phyloP scores from a whole-genome alignment of 1,140 invertebrate species.

The Conus ventricosus region DNA sequence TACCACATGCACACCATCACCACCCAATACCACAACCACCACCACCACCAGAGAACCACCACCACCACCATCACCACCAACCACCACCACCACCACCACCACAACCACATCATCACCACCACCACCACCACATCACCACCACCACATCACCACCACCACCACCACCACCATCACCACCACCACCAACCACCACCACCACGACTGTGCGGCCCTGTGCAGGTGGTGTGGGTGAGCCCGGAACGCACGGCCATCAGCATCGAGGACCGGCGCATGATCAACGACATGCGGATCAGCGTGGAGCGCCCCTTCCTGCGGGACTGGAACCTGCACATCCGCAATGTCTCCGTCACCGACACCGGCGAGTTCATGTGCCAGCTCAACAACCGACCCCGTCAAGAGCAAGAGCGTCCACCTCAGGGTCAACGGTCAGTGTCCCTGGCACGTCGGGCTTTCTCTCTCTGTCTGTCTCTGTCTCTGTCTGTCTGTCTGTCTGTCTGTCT shows the following conservation, averaged over 20 bases:
- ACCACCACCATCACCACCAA: no score
- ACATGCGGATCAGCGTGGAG: conserved; percentile 64
- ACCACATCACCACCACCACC: neutral
- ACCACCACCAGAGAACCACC: no score
- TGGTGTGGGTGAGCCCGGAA: conserved; percentile 68
- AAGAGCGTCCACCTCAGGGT: conserved; percentile 62
- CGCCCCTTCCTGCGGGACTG: conserved; percentile 59
- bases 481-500: no score
- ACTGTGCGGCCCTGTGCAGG: conserved; percentile 44
- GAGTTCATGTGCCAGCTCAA: conserved; percentile 67
- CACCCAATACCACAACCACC: no score
- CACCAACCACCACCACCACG: neutral
- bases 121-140: no score
- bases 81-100: neutral
- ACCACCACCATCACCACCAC: no score
- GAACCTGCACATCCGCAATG: conserved; percentile 68
- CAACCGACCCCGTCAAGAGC: conserved; percentile 59
- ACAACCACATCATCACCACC: no score
- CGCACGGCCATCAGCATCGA: conserved; percentile 61
- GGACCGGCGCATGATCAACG: conserved; percentile 63
- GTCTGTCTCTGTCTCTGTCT: neutral
- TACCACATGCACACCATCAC: no score
- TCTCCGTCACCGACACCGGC: conserved; percentile 56
- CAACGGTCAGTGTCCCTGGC: conserved; percentile 53
- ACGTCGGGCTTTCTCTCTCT: neutral